Conservation (phyloP, 1,140 invertebrate genomes). For the Pogonognathellus flavescens region DNA sequence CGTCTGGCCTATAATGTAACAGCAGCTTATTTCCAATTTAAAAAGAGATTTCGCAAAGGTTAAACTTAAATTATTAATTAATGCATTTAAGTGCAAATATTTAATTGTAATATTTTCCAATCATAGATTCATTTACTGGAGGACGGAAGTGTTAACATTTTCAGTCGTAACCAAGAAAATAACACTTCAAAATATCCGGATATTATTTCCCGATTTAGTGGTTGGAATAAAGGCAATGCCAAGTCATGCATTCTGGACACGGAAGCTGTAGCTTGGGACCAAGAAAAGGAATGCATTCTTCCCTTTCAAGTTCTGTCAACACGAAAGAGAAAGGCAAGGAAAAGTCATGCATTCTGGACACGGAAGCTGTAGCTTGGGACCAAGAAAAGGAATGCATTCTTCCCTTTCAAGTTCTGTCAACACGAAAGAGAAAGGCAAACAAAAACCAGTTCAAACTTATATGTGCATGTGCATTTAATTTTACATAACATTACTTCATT, state of each 20-base stretch:
- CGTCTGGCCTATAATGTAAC: too few relatives aligned
- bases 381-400: constrained; percentile 88
- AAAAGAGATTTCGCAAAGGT: too few relatives aligned
- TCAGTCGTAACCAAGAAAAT: constrained; percentile 97
- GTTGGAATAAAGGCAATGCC: constrained; percentile 74
- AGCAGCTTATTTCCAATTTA: too few relatives aligned
- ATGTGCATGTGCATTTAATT: too few relatives aligned
- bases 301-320: constrained; percentile 98
- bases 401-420: constrained; percentile 97
- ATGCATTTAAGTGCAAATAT: not conserved
- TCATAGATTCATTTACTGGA: constrained; percentile 81
- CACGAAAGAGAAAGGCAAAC: constrained; percentile 91
- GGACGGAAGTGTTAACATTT: constrained; percentile 83
- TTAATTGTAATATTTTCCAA: constrained; percentile 51
- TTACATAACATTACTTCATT: too few relatives aligned
- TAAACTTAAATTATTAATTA: too few relatives aligned
- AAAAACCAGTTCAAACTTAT: too few relatives aligned
- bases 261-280: constrained; percentile 98
- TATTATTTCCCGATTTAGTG: constrained; percentile 82
- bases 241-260: constrained; percentile 93
- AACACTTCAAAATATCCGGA: constrained; percentile 99
- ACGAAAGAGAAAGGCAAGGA: constrained; percentile 88
- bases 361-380: constrained; percentile 98
- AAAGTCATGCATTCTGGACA: constrained; percentile 93
- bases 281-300: constrained; percentile 88